Evolutionary conservation across 1,140 invertebrate genomes (phyloP).

Genomic region (Ceratina australensis): DNA sequence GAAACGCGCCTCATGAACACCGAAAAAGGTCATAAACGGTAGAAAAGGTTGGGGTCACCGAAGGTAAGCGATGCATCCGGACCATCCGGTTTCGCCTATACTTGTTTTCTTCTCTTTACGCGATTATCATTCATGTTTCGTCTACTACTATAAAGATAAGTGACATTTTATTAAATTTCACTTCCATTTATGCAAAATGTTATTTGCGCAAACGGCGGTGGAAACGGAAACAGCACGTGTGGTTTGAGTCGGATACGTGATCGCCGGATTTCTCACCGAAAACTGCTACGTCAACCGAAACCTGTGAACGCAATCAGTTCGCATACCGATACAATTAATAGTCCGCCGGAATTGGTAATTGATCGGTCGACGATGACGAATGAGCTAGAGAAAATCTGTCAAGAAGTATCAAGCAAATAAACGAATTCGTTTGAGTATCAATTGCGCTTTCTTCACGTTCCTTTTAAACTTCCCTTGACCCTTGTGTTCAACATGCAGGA

Average conservation of each 20-base stretch:
- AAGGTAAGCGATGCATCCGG: conserved; percentile 25
- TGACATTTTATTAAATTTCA: conserved; percentile 2
- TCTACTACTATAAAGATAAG: background rate
- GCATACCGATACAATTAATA: background rate
- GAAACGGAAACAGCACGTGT: background rate
- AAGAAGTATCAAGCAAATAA: too few species aligned
- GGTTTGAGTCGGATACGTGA: background rate
- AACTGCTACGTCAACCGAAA: background rate
- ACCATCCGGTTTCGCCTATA: background rate
- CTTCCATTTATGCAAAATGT: background rate
- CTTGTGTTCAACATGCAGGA: too few species aligned
- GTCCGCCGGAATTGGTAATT: conserved; percentile 13
- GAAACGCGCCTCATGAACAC: conserved; percentile 5
- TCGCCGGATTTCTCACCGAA: background rate
- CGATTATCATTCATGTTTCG: background rate
- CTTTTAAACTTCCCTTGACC: too few species aligned
- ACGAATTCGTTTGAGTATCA: too few species aligned
- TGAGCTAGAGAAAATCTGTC: too few species aligned
- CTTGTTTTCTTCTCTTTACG: background rate
- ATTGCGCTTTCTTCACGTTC: too few species aligned
- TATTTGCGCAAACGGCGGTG: background rate
- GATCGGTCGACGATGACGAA: too few species aligned
- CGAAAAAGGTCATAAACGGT: conserved; percentile 28
- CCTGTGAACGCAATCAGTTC: background rate
- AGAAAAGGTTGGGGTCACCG: conserved; percentile 29